A percentile compares a stretch with the other conserved stretches of the same genome.
Evolutionary conservation across 2,888 invertebrate species (phyloP).

Genomic region (Acheta domesticus): DNA sequence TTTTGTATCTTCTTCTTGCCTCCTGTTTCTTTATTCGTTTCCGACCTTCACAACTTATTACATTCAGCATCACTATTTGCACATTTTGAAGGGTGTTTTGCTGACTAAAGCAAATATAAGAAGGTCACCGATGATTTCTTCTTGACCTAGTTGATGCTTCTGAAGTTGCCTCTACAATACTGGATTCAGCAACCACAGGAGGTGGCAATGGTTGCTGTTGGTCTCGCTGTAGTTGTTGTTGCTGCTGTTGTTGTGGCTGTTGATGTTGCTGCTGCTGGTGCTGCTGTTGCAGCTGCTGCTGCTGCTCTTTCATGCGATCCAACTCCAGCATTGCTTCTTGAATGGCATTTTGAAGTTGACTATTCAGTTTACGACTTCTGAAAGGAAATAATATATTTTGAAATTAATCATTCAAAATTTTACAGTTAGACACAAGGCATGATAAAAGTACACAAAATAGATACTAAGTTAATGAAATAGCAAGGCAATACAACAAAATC

Average conservation of each 20-base stretch:
- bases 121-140: background rate
- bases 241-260: background rate
- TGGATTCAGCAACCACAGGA: constrained; percentile 2
- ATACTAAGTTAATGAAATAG: background rate
- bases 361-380: constrained; percentile 91
- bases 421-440: background rate
- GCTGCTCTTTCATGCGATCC: constrained; percentile 61
- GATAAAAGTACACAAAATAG: background rate
- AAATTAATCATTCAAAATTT: constrained; percentile 18
- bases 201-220: background rate
- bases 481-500: background rate
- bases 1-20: too few relatives aligned
- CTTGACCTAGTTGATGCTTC: constrained; percentile 21
- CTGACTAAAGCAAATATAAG: background rate
- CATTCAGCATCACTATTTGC: too few relatives aligned
- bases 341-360: constrained; percentile 84
- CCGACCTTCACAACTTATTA: too few relatives aligned
- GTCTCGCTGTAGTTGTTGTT: background rate
- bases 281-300: constrained; percentile 32
- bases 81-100: background rate
- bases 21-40: too few relatives aligned
- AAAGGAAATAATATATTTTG: constrained; percentile 39
- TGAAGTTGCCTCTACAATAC: constrained; percentile 28
- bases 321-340: constrained; percentile 90
- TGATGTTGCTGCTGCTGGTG: background rate